These are phyloP conservation scores for Phocoena phocoena DNA, from an alignment of 2,113 vertebrate species.

Conservation along the genomic window DNA sequence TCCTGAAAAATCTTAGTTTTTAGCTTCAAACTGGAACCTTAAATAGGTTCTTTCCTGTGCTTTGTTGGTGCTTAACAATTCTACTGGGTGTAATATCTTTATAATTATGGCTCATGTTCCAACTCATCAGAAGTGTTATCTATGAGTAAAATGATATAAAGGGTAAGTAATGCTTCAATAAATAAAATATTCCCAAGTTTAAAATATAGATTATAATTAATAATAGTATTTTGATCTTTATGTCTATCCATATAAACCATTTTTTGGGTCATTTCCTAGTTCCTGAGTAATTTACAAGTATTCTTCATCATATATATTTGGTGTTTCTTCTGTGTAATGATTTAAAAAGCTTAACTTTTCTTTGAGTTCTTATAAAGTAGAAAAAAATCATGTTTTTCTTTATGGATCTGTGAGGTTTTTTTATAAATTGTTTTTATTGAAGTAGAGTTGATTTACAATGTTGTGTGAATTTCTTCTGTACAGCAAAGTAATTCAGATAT, in stretches of 20 bases:
- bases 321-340: background rate
- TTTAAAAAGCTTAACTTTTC: background rate
- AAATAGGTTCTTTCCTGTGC: background rate
- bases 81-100: background rate
- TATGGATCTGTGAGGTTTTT: background rate
- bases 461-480: too few relatives aligned
- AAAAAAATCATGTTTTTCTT: background rate
- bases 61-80: background rate
- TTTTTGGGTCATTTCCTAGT: background rate
- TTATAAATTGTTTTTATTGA: background rate
- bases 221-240: conserved; percentile 22
- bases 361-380: background rate
- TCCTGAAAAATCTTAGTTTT: conserved; percentile 12
- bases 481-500: too few relatives aligned
- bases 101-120: background rate
- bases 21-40: background rate
- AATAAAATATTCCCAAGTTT: background rate
- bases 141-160: background rate
- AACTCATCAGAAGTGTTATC: background rate
- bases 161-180: background rate
- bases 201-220: background rate
- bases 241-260: background rate
- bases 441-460: too few relatives aligned
- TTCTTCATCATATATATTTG: background rate
- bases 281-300: background rate